Conservation (phyloP, 2,113 vertebrate genomes). For the Pterocles orientalis region DNA sequence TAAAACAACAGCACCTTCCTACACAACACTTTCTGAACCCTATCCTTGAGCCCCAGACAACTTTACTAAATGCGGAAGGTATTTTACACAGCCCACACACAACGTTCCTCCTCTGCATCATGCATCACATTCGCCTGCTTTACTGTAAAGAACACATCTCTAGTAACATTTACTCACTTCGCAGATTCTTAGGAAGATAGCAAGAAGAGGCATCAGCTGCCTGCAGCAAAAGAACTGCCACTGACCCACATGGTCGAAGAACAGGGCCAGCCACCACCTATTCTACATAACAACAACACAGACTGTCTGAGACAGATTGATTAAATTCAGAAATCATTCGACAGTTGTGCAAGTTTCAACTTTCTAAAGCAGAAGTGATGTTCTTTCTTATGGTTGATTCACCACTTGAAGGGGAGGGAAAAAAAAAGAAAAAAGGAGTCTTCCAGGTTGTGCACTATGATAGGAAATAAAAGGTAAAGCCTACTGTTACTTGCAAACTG, state of each 20-base stretch:
- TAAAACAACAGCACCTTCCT: neutral
- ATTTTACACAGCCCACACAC: neutral
- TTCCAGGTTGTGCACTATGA: neutral
- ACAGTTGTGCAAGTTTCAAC: neutral
- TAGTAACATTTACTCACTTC: neutral
- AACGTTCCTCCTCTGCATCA: neutral
- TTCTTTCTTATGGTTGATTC: neutral
- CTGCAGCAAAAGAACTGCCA: neutral
- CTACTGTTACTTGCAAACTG: neutral
- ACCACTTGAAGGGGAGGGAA: neutral
- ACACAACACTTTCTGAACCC: neutral
- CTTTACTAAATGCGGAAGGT: neutral
- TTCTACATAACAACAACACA: neutral
- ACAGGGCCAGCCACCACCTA: neutral
- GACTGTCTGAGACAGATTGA: neutral
- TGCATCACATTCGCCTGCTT: neutral
- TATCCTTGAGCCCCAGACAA: neutral
- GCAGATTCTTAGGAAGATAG: neutral
- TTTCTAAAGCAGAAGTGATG: neutral
- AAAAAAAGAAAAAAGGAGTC: neutral
- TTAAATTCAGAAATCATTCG: neutral
- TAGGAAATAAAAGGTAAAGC: neutral
- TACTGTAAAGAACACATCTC: neutral
- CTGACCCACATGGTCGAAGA: neutral
- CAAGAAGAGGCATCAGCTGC: neutral